Conservation (phyloP, 2,797 vertebrate species). For the Melopsittacus undulatus region DNA sequence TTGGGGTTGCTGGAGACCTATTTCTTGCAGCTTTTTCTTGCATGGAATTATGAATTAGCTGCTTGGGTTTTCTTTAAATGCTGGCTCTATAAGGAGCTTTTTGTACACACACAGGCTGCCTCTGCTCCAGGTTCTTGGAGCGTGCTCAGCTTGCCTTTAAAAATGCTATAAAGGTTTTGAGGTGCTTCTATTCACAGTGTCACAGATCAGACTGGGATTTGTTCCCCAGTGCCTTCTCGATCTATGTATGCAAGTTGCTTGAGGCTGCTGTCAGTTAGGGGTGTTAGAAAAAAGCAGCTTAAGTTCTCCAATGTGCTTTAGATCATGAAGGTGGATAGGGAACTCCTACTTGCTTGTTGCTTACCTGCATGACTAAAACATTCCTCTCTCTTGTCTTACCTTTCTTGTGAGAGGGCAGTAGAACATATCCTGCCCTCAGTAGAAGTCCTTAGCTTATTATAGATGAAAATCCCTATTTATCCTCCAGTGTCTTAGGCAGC, state of each 20-base stretch:
- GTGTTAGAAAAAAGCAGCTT: background rate
- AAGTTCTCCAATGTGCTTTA: background rate
- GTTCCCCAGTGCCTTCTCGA: background rate
- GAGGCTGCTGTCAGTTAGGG: rapidly evolving
- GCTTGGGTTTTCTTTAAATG: background rate
- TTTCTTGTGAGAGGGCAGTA: background rate
- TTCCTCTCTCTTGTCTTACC: background rate
- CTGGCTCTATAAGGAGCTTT: background rate
- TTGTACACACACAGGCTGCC: rapidly evolving
- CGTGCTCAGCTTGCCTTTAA: background rate
- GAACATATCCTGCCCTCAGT: background rate
- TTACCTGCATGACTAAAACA: background rate
- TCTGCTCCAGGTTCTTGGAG: background rate
- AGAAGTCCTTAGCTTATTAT: background rate
- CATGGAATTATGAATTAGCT: background rate
- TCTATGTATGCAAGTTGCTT: background rate
- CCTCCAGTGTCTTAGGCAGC: background rate
- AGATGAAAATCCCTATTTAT: background rate
- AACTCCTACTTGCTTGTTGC: background rate
- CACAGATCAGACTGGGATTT: background rate
- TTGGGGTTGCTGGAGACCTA: background rate
- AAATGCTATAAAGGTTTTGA: background rate
- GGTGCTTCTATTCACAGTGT: background rate
- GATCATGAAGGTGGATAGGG: background rate
- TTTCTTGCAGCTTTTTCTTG: background rate